These are phyloP conservation scores for Bos indicus DNA, from an alignment of 2,113 vertebrate species.

Conservation along the genomic window DNA sequence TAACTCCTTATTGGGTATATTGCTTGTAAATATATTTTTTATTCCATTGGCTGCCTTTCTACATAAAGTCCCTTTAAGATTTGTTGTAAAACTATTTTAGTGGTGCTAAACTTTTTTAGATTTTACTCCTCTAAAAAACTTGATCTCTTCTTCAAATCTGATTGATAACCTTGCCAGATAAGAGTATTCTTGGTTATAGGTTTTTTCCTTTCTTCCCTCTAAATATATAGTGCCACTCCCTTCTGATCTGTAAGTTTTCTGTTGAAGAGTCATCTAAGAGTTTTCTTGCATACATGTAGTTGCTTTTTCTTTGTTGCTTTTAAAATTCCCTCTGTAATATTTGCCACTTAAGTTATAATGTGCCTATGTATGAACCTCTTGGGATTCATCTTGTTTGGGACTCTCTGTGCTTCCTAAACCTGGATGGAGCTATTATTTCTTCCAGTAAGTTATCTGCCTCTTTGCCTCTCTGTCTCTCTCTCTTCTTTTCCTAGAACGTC, in stretches of 20 bases:
- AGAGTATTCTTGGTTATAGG: background rate
- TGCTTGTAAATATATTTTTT: background rate
- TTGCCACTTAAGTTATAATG: background rate
- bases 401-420: background rate
- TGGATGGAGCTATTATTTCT: background rate
- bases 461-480: background rate
- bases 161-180: background rate
- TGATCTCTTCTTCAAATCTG: background rate
- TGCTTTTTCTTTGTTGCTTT: background rate
- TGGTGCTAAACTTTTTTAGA: background rate
- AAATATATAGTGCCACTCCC: background rate
- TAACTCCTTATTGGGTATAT: background rate
- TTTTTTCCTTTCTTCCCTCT: background rate
- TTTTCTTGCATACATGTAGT: background rate
- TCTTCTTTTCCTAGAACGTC: background rate
- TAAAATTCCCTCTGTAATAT: background rate
- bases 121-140: background rate
- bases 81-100: background rate
- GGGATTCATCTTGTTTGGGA: background rate
- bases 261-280: background rate
- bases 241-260: background rate
- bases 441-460: background rate
- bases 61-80: background rate
- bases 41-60: background rate
- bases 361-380: background rate